Base-by-base conservation (phyloP, 2,888 invertebrate species). In the Oligia fasciuncula region DNA sequence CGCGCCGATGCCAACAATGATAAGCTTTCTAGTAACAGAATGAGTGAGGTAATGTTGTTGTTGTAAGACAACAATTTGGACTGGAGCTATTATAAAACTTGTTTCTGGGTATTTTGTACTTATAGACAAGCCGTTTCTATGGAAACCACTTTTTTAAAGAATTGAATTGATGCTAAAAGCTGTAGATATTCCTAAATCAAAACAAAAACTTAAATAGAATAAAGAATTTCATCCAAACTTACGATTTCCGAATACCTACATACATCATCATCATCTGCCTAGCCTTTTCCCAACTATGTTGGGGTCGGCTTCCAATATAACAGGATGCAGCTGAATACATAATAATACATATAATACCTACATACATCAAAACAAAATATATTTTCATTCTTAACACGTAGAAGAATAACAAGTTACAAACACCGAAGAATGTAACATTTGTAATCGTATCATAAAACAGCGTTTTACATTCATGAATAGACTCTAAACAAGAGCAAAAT, bases 21-120 rank as follows among this genome's bases (percentile, higher is more conserved):
- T 96, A 95, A 95, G 95, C 95, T 95, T 95, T 95, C 95, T 95
- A 93, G 92, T 91, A 91, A 92, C 85, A 90, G 73, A 86, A 87
- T 84, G 87, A 89, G 91, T 92, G 92, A 92, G 90, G 90, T 92
- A 92, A 93, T 92, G 90, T 91, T 73, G 87, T 91, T 91, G 89
- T 90, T 91, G 90, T 87, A 86, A 87, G 85, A 89, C 89, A 88
- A 90, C 80, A 84, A 85, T 88, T 81, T 78, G 70, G 63, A 80
- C 74, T 73, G 43, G 19, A 76, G 71, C 67, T 78, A 78, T 79
- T 84, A 84, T 75, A 67, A 78, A 82, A 80, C 63, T 78, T 70
- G 72, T 80, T 74, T 74, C 17, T 51, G 51, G 19, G 19, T 66
- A 86, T 73, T 73, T 73, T 74, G 13, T 46, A 29, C 29, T 29